Base-by-base conservation (phyloP, 2,797 vertebrate species). In the Esox masquinongy region DNA sequence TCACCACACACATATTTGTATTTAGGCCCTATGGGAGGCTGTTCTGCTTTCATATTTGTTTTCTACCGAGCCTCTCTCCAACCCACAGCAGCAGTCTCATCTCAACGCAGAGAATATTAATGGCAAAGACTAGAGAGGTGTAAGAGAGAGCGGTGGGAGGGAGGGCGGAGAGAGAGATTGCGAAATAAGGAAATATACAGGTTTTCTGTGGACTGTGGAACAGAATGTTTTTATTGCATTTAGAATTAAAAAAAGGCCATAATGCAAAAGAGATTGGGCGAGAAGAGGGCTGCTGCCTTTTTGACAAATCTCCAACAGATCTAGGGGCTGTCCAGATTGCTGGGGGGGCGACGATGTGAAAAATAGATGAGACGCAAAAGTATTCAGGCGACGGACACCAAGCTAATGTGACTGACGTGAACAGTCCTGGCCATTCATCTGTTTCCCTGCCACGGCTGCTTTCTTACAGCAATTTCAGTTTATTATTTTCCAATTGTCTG, bases 101-200 rank as follows among this genome's bases (percentile, higher is more conserved):
- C 71, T 73, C 34, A 74, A 74, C 68, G 47, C 26, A 31, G 17
- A 70, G 82, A 84, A 81, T 80, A 77, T 83, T 82, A 79, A 80
- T 74, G 56, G 56, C 59, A 72, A 63, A 9, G 72, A 81, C 61
- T 78, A 59, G 34, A 61, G 72, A 71, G 53, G 70, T 68, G 47
- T 29, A 49, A 76, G 61, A 39, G 63, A 70, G 70, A 69, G 17
- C 29, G 29, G 50, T 71, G 77, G 36, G 31, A 68, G 34, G 24
- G 73, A 72, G n/a, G 43, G n/a, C 1, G 19, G 19, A 9, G 47
- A 67, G 66, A 69, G 17, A 36, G 56, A 24, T 4, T 11, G n/a
- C 2, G 11, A 47, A 47, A 47, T 47, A 24, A 12, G 56, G 56
- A 24, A 61, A 12, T 8, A 56, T 56, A 9, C 53, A 22, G 53